Conservation (phyloP, 2,888 invertebrate species). For the Corythucha ciliata region DNA sequence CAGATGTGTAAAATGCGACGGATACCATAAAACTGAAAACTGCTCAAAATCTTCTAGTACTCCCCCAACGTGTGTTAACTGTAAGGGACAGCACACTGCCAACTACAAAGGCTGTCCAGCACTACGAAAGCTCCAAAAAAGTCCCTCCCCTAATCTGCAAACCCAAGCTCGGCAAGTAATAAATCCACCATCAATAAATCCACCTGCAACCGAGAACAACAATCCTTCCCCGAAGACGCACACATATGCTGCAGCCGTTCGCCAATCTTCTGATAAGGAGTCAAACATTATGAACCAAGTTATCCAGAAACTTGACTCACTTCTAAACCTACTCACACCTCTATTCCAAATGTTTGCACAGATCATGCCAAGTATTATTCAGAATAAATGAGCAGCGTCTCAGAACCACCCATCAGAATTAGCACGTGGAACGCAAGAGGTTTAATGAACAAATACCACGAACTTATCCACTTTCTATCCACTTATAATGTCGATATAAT, state of each 20-base stretch:
- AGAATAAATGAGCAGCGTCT: constrained; percentile 10
- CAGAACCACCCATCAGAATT: not conserved
- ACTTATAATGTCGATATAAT: constrained; percentile 1
- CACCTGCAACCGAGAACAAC: too few species aligned
- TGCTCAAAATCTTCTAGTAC: not conserved
- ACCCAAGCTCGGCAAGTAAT: too few species aligned
- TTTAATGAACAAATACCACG: not conserved
- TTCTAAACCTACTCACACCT: constrained; percentile 7
- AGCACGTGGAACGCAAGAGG: constrained; percentile 10
- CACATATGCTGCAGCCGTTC: too few species aligned
- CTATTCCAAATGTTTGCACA: constrained; percentile 14
- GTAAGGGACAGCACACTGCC: constrained; percentile 7
- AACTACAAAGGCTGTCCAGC: constrained; percentile 8
- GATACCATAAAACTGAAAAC: not conserved
- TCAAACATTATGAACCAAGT: constrained; percentile 5
- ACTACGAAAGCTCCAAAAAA: not conserved
- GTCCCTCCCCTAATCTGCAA: too few species aligned
- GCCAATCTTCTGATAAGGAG: too few species aligned
- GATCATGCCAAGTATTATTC: constrained; percentile 8
- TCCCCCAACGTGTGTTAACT: not conserved
- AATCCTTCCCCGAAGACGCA: too few species aligned
- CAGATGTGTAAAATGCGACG: constrained; percentile 14
- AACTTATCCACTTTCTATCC: not conserved
- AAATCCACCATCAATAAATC: too few species aligned
- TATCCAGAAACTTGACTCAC: constrained; percentile 11